phyloP scores from a whole-genome alignment of 2,797 vertebrate genomes.

The Cyprinodon diabolis region DNA sequence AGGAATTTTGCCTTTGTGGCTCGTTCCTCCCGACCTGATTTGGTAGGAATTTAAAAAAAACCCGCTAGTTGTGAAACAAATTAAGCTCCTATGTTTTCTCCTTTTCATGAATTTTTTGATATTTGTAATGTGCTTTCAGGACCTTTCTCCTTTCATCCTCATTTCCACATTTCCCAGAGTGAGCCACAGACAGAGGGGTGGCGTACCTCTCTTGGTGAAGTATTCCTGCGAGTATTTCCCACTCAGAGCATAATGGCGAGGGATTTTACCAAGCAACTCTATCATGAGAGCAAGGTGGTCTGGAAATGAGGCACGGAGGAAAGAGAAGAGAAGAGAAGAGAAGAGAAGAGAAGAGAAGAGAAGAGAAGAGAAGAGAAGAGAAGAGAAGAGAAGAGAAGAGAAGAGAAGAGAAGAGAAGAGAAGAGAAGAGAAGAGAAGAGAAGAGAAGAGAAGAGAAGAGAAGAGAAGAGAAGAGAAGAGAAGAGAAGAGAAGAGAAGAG shows the following conservation, averaged over 20 bases:
- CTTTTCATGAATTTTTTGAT: background rate
- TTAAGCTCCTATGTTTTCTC: background rate
- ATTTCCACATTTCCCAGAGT: conserved; percentile 50
- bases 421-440: conserved; percentile 70
- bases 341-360: conserved; percentile 2
- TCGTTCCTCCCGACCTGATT: too few relatives aligned
- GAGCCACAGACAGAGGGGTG: conserved; percentile 60
- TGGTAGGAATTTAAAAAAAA: too few relatives aligned
- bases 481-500: conserved; percentile 27
- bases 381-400: conserved; percentile 14
- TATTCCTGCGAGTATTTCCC: conserved; percentile 88
- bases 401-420: conserved; percentile 41
- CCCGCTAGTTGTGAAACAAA: background rate
- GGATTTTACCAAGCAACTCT: conserved; percentile 86
- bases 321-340: conserved; percentile 16
- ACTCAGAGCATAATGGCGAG: conserved; percentile 81
- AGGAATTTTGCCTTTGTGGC: too few relatives aligned
- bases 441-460: conserved; percentile 15
- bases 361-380: conserved; percentile 35
- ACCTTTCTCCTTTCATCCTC: conserved; percentile 15
- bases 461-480: conserved; percentile 30
- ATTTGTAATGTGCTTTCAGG: conserved; percentile 34
- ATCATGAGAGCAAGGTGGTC: conserved; percentile 85
- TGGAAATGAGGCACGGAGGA: conserved; percentile 75
- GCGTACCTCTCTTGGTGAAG: conserved; percentile 82